Base-by-base conservation (phyloP, 2,113 vertebrate species). In the Tyrannus savana region DNA sequence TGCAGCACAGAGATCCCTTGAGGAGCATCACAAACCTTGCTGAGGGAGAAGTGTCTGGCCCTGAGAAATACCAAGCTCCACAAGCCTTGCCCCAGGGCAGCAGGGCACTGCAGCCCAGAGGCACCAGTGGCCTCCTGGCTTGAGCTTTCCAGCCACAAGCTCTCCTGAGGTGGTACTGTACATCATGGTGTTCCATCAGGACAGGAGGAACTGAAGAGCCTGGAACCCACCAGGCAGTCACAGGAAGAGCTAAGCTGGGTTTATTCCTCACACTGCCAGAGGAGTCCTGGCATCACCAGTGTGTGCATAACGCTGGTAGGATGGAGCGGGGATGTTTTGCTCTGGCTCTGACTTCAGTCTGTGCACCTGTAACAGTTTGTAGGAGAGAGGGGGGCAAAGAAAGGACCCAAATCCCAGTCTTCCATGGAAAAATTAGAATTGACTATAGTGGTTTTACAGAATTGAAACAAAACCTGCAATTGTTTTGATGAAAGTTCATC, bases 1-100 rank as follows among this genome's bases (percentile, higher is more conserved):
- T 87, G 74, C 78, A 83, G 87, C 74, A 88, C 72, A 87, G 72
- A 90, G 31, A 62, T 93, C 91, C 86, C 92, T 39, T 17, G 42
- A 69, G 79, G n/a, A 93, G n/a, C 73, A 91, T 68, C 79, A 72
- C 33, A 19, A 94, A 58, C 44, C 84, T 84, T 16, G 1, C 47
- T 2, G 13, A 89, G 60, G 66, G 79, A 52, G 68, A 81, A 72
- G 12, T 1, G 19, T 84, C 87, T 21, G 0, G 62, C 22, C 19
- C 73, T 9, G 24, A 42, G 81, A 78, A 81, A 76, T 9, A 44
- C 28, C 3, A 42, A 78, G 49, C 2, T 6, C 68, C 5, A 2
- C 35, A 37, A 84, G 35, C 44, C 50, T 92, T 1, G 0, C 14
- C 64, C 63, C 7, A 2, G 49, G 46, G 35, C 60, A 47, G 75